A percentile compares a stretch with the other conserved stretches of the same genome.
Conservation (phyloP, 2,113 vertebrate genomes). For the Ciconia maguari region DNA sequence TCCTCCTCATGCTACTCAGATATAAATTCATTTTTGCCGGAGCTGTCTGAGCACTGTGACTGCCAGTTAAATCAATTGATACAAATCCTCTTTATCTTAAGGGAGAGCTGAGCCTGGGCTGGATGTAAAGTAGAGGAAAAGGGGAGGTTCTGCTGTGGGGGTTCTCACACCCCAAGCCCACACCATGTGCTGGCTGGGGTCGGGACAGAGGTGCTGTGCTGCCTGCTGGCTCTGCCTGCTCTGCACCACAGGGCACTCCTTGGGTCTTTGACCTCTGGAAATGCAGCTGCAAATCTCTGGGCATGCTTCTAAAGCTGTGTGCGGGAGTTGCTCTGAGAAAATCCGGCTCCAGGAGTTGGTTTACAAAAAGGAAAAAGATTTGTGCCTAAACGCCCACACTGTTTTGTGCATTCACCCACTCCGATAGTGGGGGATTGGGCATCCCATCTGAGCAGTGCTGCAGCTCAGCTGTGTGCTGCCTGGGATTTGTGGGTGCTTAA, state of each 20-base stretch:
- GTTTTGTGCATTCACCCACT: neutral
- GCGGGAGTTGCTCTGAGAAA: neutral
- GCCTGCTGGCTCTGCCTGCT: too few relatives aligned
- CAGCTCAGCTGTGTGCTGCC: neutral
- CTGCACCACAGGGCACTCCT: rapidly evolving
- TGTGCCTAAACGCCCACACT: neutral
- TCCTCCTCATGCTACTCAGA: neutral
- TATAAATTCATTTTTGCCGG: neutral
- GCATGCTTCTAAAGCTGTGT: neutral
- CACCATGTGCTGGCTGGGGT: rapidly evolving
- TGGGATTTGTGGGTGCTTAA: neutral
- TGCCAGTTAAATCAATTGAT: neutral
- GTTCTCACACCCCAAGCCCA: rapidly evolving
- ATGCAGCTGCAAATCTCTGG: rapidly evolving
- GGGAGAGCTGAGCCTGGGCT: neutral
- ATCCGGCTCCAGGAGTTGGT: neutral
- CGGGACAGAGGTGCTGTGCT: neutral
- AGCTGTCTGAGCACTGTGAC: neutral
- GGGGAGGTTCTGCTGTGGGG: neutral
- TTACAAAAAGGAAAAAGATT: neutral
- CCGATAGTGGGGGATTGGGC: rapidly evolving
- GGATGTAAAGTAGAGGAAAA: neutral
- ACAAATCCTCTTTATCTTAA: neutral
- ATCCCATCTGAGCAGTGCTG: neutral
- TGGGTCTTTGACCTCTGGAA: neutral